Percentiles rank a stretch among this genome's conserved stretches.
Evolutionary conservation across 2,113 vertebrate species (phyloP).

Genomic region (Jaculus jaculus): DNA sequence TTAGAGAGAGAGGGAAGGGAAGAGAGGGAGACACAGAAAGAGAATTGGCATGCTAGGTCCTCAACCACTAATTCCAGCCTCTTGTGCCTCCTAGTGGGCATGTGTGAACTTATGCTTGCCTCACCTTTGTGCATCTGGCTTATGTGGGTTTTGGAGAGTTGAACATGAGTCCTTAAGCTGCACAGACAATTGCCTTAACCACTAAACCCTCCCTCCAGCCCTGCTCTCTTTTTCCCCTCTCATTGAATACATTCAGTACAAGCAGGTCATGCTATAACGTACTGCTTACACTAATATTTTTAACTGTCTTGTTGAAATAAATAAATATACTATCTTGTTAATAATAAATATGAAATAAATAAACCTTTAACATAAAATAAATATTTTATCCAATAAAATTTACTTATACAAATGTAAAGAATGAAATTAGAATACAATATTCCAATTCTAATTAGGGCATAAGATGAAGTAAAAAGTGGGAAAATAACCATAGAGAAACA

Average conservation of each 20-base stretch:
- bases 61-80: too few relatives aligned
- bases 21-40: too few relatives aligned
- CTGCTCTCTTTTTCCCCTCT: not conserved
- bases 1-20: too few relatives aligned
- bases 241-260: conserved; percentile 47
- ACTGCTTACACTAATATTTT: conserved; percentile 79
- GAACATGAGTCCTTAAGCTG: too few relatives aligned
- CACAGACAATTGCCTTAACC: too few relatives aligned
- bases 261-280: conserved; percentile 79
- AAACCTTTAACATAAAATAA: conserved; percentile 58
- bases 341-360: conserved; percentile 73
- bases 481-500: not conserved
- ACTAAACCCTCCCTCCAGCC: too few relatives aligned
- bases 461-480: not conserved
- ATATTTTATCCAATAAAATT: conserved; percentile 61
- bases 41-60: too few relatives aligned
- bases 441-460: too few relatives aligned
- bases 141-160: too few relatives aligned
- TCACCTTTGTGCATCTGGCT: too few relatives aligned
- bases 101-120: too few relatives aligned
- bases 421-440: conserved; percentile 27
- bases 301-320: conserved; percentile 79
- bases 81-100: too few relatives aligned
- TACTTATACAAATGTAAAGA: conserved; percentile 73
- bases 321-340: conserved; percentile 80